Percentiles rank a stretch among this genome's conserved stretches.
phyloP scores from a whole-genome alignment of 2,113 vertebrate species.

The Amphilophus citrinellus region DNA sequence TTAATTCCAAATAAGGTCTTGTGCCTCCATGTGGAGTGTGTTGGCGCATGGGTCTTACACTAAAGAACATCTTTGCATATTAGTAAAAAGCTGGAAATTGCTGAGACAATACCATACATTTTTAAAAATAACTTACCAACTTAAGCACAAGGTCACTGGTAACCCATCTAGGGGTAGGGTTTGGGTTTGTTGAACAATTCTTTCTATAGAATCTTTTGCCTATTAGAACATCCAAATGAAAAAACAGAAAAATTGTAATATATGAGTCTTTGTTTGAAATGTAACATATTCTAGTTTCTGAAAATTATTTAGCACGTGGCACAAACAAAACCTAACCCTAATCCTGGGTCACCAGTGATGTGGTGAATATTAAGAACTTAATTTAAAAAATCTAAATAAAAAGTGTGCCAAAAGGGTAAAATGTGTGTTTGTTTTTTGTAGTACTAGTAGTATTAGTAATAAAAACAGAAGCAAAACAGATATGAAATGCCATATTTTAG shows the following conservation, averaged over 20 bases:
- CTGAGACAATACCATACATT: background rate
- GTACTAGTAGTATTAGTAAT: background rate
- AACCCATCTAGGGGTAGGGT: rapidly evolving
- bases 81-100: background rate
- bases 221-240: too few relatives aligned
- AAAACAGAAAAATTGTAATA: too few relatives aligned
- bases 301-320: background rate
- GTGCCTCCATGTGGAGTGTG: background rate
- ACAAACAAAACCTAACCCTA: background rate
- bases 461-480: background rate
- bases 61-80: background rate
- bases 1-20: background rate
- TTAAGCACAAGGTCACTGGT: background rate
- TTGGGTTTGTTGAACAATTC: too few relatives aligned
- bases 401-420: background rate
- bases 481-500: background rate
- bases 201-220: too few relatives aligned
- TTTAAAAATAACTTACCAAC: background rate
- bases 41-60: background rate
- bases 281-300: background rate
- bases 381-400: background rate
- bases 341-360: background rate
- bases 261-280: background rate
- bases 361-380: background rate
- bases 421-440: background rate